A percentile compares a stretch with the other conserved stretches of the same genome.
Evolutionary conservation across 2,113 vertebrate genomes (phyloP).

Genomic region (Eira barbara): DNA sequence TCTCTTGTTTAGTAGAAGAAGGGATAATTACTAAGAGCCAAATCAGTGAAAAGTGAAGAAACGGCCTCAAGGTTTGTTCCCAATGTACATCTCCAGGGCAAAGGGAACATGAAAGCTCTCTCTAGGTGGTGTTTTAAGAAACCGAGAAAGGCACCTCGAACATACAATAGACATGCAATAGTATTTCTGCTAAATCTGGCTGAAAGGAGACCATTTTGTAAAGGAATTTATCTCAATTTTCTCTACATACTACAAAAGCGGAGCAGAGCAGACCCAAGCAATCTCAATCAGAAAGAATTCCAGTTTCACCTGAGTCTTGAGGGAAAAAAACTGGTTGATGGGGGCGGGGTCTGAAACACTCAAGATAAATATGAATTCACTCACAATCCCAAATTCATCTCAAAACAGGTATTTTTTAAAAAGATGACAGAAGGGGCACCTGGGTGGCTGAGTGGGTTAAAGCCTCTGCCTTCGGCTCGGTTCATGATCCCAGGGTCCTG

Average conservation of each 20-base stretch:
- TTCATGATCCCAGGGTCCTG: no score
- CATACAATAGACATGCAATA: background rate
- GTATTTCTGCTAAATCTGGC: conserved; percentile 25
- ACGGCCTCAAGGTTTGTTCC: conserved; percentile 55
- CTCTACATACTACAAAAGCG: background rate
- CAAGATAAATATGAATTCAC: background rate
- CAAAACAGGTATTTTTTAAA: background rate
- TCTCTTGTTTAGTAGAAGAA: conserved; percentile 79
- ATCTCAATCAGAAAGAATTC: background rate
- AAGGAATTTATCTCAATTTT: background rate
- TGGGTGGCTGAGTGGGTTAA: no score
- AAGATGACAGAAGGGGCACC: no score
- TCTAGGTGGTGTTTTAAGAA: conserved; percentile 59
- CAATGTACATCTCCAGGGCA: conserved; percentile 60
- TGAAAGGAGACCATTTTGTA: conserved; percentile 8
- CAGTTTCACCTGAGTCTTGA: background rate
- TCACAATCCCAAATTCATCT: background rate
- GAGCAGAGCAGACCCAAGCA: background rate
- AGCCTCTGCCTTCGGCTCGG: no score
- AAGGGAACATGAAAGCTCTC: conserved; percentile 24
- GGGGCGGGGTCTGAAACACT: background rate
- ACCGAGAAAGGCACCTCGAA: background rate
- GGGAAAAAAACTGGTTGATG: background rate
- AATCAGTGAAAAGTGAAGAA: conserved; percentile 72
- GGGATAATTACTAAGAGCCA: conserved; percentile 75